phyloP scores from a whole-genome alignment of 2,888 invertebrate genomes.

The Notocelia uddmanniana region DNA sequence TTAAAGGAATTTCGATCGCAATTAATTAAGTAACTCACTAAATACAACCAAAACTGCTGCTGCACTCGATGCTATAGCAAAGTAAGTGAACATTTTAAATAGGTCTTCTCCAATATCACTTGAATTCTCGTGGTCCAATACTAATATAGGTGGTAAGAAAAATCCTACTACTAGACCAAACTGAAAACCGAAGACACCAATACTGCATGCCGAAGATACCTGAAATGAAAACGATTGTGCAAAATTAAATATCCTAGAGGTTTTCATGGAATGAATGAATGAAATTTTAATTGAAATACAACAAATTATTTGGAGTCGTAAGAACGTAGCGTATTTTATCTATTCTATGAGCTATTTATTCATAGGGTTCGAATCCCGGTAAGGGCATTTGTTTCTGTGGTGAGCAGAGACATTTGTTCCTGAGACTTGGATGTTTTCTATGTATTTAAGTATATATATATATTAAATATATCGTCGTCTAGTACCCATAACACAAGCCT shows the following conservation, averaged over 20 bases:
- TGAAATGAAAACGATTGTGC: slow-evolving; percentile 36
- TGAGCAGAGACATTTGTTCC: too few relatives aligned
- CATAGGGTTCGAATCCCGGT: too few relatives aligned
- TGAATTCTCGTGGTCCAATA: slow-evolving; percentile 72
- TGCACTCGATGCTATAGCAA: slow-evolving; percentile 77
- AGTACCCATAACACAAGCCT: too few relatives aligned
- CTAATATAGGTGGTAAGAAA: slow-evolving; percentile 87
- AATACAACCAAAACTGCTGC: slow-evolving; percentile 85
- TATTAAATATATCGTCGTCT: too few relatives aligned
- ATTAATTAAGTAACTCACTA: slow-evolving; percentile 58
- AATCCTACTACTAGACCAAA: slow-evolving; percentile 90
- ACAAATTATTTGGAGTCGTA: too few relatives aligned
- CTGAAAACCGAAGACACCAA: slow-evolving; percentile 91
- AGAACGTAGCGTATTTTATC: too few relatives aligned
- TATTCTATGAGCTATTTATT: too few relatives aligned
- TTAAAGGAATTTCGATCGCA: neutral
- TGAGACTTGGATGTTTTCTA: too few relatives aligned
- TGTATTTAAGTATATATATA: too few relatives aligned
- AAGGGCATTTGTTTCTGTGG: too few relatives aligned
- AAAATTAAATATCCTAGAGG: neutral
- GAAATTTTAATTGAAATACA: too few relatives aligned
- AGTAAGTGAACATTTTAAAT: slow-evolving; percentile 56
- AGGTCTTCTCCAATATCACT: slow-evolving; percentile 75
- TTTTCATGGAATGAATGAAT: too few relatives aligned
- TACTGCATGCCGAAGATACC: slow-evolving; percentile 88